Evolutionary conservation across 2,888 invertebrate species (phyloP).

Genomic region (Xanthia togata): DNA sequence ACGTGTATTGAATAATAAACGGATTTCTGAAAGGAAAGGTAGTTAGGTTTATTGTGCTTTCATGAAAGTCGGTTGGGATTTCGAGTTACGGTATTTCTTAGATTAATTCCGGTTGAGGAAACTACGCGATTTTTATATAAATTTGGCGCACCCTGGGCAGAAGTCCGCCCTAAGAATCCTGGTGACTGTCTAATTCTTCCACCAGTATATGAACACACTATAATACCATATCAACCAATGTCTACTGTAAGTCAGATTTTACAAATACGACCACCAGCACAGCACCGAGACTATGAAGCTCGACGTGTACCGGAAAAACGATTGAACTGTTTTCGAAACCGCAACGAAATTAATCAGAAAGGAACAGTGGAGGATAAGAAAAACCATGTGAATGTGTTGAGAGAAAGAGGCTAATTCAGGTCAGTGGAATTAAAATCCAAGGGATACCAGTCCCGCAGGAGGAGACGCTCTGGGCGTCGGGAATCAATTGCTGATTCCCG

Average conservation of each 20-base stretch:
- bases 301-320: background rate
- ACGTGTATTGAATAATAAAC: conserved; percentile 58
- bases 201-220: background rate
- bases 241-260: background rate
- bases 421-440: background rate
- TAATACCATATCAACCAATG: background rate
- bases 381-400: background rate
- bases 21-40: conserved; percentile 6
- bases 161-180: background rate
- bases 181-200: background rate
- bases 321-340: background rate
- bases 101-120: background rate
- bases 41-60: conserved; percentile 31
- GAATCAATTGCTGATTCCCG: no score
- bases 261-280: no score
- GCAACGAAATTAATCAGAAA: background rate
- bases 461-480: no score
- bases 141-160: background rate
- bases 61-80: conserved; percentile 9
- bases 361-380: background rate
- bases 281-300: no score
- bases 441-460: background rate
- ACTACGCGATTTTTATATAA: background rate
- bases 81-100: background rate
- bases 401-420: no score